Evolutionary conservation across 2,797 vertebrate genomes (phyloP), one percentile per base, ranked within the genome.

Genomic region (Sebastes nivosus): DNA sequence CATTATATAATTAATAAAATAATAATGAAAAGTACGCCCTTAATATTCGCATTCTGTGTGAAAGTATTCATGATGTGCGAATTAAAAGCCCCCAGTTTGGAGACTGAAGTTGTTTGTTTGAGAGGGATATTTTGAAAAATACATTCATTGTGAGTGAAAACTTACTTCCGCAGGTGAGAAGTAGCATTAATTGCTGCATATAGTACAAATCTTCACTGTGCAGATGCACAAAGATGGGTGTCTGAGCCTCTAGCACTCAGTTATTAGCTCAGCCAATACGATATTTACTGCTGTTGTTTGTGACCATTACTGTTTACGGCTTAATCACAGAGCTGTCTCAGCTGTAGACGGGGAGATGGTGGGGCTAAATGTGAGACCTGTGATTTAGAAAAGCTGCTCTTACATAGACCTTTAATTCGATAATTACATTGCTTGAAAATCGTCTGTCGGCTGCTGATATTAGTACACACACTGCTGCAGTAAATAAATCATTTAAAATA

Each of bases 351-450:
- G 30, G 38, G 58, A 64, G 67, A 68, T 50, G 13, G 55, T 75
- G 14, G 77, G 29, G 65, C 61, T 68, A 4, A 88, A 74, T 11
- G 3, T 14, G 27, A 75, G 68, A 72, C 38, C 73, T 69, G 73
- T 73, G 67, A 83, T 89, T 64, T 87, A 82, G n/a, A 79, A 46
- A 69, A 4, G 61, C 58, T 75, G 12, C 16, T 83, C 46, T 78
- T 60, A 38, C 58, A 69, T 18, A 71, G 6, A 65, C 52, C 57
- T 69, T 82, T 66, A 42, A 82, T 80, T 67, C 29, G 50, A 80
- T 46, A 46, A 52, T 72, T 30, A 59, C 16, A 12, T 34, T 54
- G 29, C 38, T 18, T 12, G 38, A n/a, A 72, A 72, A 79, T 57
- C 24, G 58, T 42, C 57, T 72, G 25, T 67, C 64, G 57, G 67